Percentiles rank a stretch among this genome's conserved stretches.
phyloP scores from a whole-genome alignment of 2,888 invertebrate genomes.

The Drosophila ustulata region DNA sequence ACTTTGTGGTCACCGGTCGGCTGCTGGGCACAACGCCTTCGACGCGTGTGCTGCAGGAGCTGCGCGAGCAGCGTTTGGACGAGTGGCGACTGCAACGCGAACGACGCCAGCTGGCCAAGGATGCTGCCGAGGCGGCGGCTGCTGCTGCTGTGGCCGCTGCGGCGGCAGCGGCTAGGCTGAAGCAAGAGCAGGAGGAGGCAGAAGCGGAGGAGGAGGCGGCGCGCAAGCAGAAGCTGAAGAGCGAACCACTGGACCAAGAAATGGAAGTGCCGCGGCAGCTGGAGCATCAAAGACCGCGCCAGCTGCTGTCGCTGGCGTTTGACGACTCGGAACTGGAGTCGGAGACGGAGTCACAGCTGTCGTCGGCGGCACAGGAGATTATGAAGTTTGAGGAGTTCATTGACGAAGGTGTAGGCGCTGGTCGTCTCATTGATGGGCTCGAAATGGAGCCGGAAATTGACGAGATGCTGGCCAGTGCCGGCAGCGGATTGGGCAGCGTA shows the following conservation, averaged over 20 bases:
- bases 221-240: conserved; percentile 9
- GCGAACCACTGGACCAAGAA: conserved; percentile 9
- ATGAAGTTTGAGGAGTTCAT: conserved; percentile 83
- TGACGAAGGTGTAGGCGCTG: conserved; percentile 81
- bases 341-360: conserved; percentile 82
- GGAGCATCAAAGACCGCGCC: conserved; percentile 30
- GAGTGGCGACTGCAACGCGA: conserved; percentile 76
- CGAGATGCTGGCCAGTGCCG: conserved; percentile 68
- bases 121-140: conserved; percentile 29
- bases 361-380: conserved; percentile 80
- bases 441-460: conserved; percentile 83
- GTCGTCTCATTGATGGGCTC: conserved; percentile 80
- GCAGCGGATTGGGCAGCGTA: conserved; percentile 65
- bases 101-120: conserved; percentile 56
- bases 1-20: conserved; percentile 81
- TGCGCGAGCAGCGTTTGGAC: conserved; percentile 72
- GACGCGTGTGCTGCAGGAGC: conserved; percentile 72
- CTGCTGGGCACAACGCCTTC: conserved; percentile 82
- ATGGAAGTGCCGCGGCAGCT: conserved; percentile 18
- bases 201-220: background rate
- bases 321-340: conserved; percentile 82
- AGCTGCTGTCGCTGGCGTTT: conserved; percentile 69
- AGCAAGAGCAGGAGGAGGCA: conserved; percentile 10
- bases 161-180: conserved; percentile 7
- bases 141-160: conserved; percentile 22